phyloP scores from a whole-genome alignment of 2,797 vertebrate species.

The Esox lucius region DNA sequence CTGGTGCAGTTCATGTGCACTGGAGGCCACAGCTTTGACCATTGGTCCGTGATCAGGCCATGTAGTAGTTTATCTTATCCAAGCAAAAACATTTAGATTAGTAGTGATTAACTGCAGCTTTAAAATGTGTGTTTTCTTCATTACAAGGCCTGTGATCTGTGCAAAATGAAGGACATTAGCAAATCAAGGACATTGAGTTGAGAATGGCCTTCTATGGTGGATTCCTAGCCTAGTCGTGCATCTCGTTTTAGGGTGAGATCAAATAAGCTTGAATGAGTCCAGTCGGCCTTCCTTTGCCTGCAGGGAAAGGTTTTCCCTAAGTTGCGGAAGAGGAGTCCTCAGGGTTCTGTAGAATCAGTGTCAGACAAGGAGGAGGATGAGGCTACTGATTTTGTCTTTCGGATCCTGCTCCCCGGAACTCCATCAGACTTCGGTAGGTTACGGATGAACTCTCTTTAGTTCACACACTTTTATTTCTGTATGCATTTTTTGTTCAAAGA shows the following conservation, averaged over 20 bases:
- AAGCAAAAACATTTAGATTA: too few relatives aligned
- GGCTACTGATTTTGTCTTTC: conserved; percentile 96
- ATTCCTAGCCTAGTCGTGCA: not conserved
- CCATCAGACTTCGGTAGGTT: conserved; percentile 91
- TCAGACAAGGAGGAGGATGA: conserved; percentile 97
- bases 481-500: not conserved
- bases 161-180: not conserved
- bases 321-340: conserved; percentile 88
- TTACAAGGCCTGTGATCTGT: too few relatives aligned
- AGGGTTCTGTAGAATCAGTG: conserved; percentile 87
- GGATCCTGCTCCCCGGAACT: conserved; percentile 90
- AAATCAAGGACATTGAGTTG: not conserved
- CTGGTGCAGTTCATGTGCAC: too few relatives aligned
- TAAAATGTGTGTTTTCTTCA: too few relatives aligned
- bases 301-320: conserved; percentile 98
- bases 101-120: too few relatives aligned
- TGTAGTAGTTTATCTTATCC: too few relatives aligned
- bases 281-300: conserved; percentile 16
- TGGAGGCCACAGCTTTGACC: too few relatives aligned
- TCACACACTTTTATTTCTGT: not conserved
- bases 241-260: not conserved
- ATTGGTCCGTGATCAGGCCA: too few relatives aligned
- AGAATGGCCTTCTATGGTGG: not conserved
- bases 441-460: conserved; percentile 14
- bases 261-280: not conserved